These are phyloP conservation scores for Saturnia pavonia DNA, from an alignment of 2,888 invertebrate species.

Conservation along the genomic window DNA sequence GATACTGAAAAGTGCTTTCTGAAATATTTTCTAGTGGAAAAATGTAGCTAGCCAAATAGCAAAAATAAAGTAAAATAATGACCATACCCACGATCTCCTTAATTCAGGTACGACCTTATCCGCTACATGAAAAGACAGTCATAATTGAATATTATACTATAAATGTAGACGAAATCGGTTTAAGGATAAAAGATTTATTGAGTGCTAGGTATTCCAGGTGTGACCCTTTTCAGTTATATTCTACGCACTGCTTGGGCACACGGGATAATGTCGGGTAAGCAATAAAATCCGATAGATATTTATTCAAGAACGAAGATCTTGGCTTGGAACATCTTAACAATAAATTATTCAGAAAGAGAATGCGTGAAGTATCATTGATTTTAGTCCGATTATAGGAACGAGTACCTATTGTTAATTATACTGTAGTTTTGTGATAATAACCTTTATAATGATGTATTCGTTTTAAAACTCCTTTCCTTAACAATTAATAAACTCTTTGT, in stretches of 20 bases:
- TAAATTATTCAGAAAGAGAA: neutral
- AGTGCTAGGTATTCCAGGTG: constrained; percentile 20
- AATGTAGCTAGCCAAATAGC: no score
- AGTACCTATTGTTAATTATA: neutral
- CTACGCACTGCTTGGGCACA: constrained; percentile 19
- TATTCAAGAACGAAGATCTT: constrained; percentile 1
- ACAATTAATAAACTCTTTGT: neutral
- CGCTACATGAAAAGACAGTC: neutral
- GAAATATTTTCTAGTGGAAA: no score
- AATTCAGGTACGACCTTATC: neutral
- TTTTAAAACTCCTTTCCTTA: neutral
- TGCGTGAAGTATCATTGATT: neutral
- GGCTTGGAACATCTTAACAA: constrained; percentile 3
- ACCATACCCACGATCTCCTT: neutral
- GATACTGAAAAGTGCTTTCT: no score
- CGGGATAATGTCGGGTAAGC: constrained; percentile 17
- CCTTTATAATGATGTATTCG: neutral
- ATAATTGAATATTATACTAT: constrained; percentile 18
- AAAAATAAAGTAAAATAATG: neutral
- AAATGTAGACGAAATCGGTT: constrained; percentile 18
- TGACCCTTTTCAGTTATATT: constrained; percentile 31
- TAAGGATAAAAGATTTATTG: constrained; percentile 32
- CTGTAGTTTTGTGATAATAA: neutral
- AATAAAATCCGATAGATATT: constrained; percentile 7
- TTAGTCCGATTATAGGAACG: neutral